phyloP scores from a whole-genome alignment of 2,113 vertebrate genomes.

The Chionis minor region DNA sequence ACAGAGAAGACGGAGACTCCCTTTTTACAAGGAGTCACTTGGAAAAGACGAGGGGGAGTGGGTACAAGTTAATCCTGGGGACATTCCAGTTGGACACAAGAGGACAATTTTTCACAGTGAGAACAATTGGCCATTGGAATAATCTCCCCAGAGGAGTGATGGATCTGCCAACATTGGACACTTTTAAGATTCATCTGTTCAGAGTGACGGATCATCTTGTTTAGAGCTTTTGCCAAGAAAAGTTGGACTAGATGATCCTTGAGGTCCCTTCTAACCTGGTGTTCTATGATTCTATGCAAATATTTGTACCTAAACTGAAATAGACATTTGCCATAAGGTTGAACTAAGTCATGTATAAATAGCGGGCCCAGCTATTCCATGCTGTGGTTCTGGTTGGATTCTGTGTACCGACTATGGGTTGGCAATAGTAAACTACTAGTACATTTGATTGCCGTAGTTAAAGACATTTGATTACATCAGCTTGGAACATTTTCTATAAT shows the following conservation, averaged over 20 bases:
- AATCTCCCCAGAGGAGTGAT: neutral
- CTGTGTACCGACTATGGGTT: neutral
- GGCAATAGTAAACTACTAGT: slow-evolving; percentile 27
- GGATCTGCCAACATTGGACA: neutral
- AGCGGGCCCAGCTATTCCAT: neutral
- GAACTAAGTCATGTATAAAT: neutral
- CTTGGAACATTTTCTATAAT: slow-evolving; percentile 18
- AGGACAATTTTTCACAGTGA: neutral
- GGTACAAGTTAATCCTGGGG: neutral
- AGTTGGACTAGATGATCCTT: neutral
- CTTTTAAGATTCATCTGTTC: neutral
- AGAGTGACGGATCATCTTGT: neutral
- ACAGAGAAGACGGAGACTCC: neutral
- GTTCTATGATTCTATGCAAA: neutral
- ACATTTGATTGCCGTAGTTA: slow-evolving; percentile 37
- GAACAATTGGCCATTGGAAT: neutral
- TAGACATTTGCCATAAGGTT: neutral
- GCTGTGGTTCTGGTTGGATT: neutral
- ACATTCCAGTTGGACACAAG: neutral
- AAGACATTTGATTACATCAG: slow-evolving; percentile 37
- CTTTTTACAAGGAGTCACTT: neutral
- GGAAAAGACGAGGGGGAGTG: neutral
- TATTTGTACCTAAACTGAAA: neutral
- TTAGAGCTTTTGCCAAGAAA: neutral
- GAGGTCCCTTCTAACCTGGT: neutral